Evolutionary conservation across 2,113 vertebrate species (phyloP).

Genomic region (Pteruthius melanotis): DNA sequence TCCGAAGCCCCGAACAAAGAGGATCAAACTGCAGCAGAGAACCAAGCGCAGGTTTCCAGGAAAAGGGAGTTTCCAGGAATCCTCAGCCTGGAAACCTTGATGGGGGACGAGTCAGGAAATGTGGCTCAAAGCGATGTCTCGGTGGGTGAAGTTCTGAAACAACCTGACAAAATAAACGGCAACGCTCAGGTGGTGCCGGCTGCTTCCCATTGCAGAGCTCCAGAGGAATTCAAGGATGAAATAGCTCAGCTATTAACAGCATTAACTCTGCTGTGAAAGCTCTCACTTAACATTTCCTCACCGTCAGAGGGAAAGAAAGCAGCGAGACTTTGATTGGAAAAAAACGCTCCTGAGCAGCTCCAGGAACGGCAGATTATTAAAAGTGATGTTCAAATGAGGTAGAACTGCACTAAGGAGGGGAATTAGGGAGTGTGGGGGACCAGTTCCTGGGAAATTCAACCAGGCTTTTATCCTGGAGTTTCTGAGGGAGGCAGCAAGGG

Average conservation of each 20-base stretch:
- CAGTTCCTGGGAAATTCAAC: neutral
- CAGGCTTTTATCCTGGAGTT: neutral
- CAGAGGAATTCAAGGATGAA: constrained; percentile 32
- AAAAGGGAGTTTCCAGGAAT: neutral
- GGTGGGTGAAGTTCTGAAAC: neutral
- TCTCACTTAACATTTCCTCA: neutral
- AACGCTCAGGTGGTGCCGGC: neutral
- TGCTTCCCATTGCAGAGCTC: neutral
- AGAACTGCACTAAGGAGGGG: neutral
- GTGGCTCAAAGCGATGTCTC: neutral
- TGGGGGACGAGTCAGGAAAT: neutral
- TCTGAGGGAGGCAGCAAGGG: neutral
- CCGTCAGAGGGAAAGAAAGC: neutral
- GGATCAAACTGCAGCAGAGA: neutral
- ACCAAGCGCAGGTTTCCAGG: neutral
- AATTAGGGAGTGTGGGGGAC: neutral
- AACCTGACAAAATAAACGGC: neutral
- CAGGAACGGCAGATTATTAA: neutral
- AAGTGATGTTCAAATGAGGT: neutral
- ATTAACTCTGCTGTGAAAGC: constrained; percentile 19
- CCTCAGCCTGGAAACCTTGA: neutral
- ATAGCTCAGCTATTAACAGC: constrained; percentile 15
- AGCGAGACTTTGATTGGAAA: neutral
- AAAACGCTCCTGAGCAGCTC: neutral
- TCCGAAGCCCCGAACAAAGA: rapidly evolving